These are phyloP conservation scores for Rhodinocichla rosea DNA, from an alignment of 2,113 vertebrate species.

Conservation along the genomic window DNA sequence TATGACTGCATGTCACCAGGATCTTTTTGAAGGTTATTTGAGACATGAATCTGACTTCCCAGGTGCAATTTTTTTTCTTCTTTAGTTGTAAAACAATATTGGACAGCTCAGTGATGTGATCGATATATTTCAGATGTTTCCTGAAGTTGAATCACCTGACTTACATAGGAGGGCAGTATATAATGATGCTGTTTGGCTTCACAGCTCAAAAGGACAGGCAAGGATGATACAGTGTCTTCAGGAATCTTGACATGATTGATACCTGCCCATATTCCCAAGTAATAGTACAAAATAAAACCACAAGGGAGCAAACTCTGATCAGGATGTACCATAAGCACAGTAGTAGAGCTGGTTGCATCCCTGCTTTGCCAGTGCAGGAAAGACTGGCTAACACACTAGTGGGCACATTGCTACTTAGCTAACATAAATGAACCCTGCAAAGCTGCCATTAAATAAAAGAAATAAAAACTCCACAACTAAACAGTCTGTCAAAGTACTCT, in stretches of 20 bases:
- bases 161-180: background rate
- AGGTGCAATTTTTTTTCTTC: background rate
- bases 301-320: background rate
- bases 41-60: background rate
- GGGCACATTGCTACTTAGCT: background rate
- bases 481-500: conserved; percentile 23
- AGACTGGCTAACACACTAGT: background rate
- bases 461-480: background rate
- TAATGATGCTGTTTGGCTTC: background rate
- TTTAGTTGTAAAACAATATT: background rate
- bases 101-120: background rate
- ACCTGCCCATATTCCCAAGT: background rate
- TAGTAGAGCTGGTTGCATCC: background rate
- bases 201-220: background rate
- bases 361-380: background rate
- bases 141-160: background rate
- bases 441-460: background rate
- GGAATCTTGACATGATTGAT: background rate
- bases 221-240: background rate
- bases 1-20: background rate
- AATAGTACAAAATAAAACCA: background rate
- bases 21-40: background rate
- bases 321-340: background rate
- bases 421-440: background rate
- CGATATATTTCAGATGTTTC: background rate